Base-by-base conservation (phyloP, 2,888 invertebrate species). In the Nemurella pictetii region DNA sequence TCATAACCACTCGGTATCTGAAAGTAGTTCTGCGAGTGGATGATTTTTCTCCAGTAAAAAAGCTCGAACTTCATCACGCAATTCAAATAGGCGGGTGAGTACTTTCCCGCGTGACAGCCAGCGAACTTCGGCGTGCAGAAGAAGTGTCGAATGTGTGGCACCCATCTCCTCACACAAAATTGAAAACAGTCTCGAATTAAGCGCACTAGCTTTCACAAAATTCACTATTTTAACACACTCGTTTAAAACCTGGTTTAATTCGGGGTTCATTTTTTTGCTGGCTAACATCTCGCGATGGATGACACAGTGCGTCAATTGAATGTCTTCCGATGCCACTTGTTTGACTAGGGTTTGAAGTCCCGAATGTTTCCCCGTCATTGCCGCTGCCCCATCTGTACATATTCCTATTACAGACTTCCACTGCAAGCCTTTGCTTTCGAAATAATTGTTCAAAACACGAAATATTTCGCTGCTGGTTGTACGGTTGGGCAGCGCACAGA, bases 111-210 rank as follows among this genome's bases (percentile, higher is more conserved):
- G 84, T n/a, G 84, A 86, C 35, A 86, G 72, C 84, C 86, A 86
- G 83, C 83, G 74, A 36, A 74, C 80, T 78, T 86, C 86, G 55
- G 85, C 86, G 83, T 86, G 86, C 80, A 80, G 86, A 82, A 86
- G 84, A 81, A 86, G 84, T 74, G 84, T 84, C 32, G 77, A 73
- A 84, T 86, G 74, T 27, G 82, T 84, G 82, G 86, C 78, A 78
- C 86, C 86, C 86, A 88, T 88, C 85, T 88, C 87, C 85, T 87
- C 83, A 85, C 87, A 88, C 84, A 87, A 87, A 83, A 85, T 86
- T 84, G 86, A 86, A 85, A 88, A 87, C 84, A 88, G 84, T 35
- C 87, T 85, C 83, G 86, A 86, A 85, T 88, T 87, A 80, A 87
- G 84, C 81, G 87, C 85, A 83, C 87, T 85, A 80, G 87, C 83